phyloP scores from a whole-genome alignment of 2,797 vertebrate species.

The Ctenopoma kingsleyae region DNA sequence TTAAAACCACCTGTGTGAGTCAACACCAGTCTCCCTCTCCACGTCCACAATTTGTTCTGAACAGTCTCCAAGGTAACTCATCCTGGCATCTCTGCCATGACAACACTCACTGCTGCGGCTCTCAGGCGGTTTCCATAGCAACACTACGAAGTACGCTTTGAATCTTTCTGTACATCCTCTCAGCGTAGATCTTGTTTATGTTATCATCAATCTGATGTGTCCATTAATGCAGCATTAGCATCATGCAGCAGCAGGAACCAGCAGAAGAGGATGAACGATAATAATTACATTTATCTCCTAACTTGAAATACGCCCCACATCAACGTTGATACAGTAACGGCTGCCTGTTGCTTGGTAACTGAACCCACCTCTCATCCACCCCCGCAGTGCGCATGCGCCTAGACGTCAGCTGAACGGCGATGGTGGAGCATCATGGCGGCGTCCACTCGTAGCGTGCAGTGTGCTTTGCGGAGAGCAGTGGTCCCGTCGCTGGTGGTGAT shows the following conservation, averaged over 20 bases:
- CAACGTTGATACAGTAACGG: slow-evolving; percentile 62
- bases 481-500: slow-evolving; percentile 90
- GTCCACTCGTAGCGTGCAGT: slow-evolving; percentile 71
- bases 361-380: slow-evolving; percentile 17
- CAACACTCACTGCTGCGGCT: slow-evolving; percentile 70
- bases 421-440: slow-evolving; percentile 81
- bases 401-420: slow-evolving; percentile 59
- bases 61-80: slow-evolving; percentile 72
- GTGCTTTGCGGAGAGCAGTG: slow-evolving; percentile 61
- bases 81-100: slow-evolving; percentile 74
- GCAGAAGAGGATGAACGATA: neutral
- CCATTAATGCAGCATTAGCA: neutral
- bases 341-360: slow-evolving; percentile 75
- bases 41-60: slow-evolving; percentile 55
- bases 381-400: slow-evolving; percentile 69
- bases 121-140: slow-evolving; percentile 79
- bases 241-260: neutral
- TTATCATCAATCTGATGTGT: neutral
- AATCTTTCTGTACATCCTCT: slow-evolving; percentile 16
- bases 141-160: slow-evolving; percentile 60
- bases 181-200: slow-evolving; percentile 5
- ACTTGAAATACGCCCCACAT: slow-evolving; percentile 20
- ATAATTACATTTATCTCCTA: slow-evolving; percentile 1
- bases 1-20: slow-evolving; percentile 67
- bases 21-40: slow-evolving; percentile 23